A percentile compares a stretch with the other conserved stretches of the same genome.
Evolutionary conservation across 2,797 vertebrate genomes (phyloP).

Genomic region (Urophycis tenuis): DNA sequence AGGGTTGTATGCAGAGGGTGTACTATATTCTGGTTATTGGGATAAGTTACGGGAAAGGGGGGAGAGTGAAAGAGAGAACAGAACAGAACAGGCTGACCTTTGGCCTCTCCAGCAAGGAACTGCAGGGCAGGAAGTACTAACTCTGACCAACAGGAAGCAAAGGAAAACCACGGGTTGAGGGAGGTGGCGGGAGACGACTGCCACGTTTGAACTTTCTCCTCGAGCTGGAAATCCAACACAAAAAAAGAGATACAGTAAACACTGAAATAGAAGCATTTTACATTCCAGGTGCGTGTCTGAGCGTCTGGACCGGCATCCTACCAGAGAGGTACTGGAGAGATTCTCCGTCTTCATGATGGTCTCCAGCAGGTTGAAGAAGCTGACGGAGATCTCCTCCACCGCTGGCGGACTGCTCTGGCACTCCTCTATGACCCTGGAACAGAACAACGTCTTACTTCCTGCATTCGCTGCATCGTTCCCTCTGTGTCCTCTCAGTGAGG

Average conservation of each 20-base stretch:
- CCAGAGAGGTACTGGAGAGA: constrained; percentile 77
- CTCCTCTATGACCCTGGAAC: constrained; percentile 83
- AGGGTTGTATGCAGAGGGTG: not conserved
- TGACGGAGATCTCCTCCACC: constrained; percentile 88
- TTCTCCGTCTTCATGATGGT: constrained; percentile 81
- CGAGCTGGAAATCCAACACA: constrained; percentile 69
- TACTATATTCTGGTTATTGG: too few species aligned
- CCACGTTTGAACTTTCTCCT: constrained; percentile 92
- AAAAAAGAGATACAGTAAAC: not conserved
- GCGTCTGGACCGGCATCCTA: constrained; percentile 48
- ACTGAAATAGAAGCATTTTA: not conserved
- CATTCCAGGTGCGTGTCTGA: not conserved
- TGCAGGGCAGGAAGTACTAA: constrained; percentile 86
- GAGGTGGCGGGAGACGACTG: constrained; percentile 88
- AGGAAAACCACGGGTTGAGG: constrained; percentile 90
- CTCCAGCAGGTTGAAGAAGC: constrained; percentile 89
- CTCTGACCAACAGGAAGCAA: constrained; percentile 89
- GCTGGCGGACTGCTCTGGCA: constrained; percentile 77
- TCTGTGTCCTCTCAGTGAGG: not conserved
- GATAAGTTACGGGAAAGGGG: not conserved
- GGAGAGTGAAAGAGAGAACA: not conserved
- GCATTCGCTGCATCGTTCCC: not conserved
- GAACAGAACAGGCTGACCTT: constrained; percentile 68
- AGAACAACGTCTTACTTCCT: not conserved
- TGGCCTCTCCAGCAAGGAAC: constrained; percentile 89